Evolutionary conservation across 2,888 invertebrate species (phyloP), one percentile per base, ranked within the genome.

Genomic region (Neoscelio sp.): DNA sequence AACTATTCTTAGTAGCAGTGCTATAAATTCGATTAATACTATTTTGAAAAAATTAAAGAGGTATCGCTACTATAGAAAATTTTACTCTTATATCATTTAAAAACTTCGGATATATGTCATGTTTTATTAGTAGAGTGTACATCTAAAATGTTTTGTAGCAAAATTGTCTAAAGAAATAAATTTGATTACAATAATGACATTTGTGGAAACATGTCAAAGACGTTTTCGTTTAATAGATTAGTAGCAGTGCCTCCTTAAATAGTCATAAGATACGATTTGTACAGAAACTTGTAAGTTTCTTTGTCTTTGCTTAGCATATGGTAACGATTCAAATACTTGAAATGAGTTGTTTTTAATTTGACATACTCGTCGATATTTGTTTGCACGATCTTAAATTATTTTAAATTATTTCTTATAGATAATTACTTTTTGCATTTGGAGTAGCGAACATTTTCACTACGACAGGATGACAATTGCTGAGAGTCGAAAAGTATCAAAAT

Each of bases 321-420:
- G 7, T 46, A 46, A 42, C 26, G 7, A 30, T 4, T 8, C 13
- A 18, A 42, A 68, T 17, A 58, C 58, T 70, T 70, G 70, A 58
- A 68, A 40, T 46, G 58, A 70, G 58, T 70, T 50, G 58, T 70
- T 70, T 70, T 70, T 58, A 70, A 70, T 70, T 70, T 70, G 70
- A 70, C 70, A 70, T 58, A 58, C 50, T 50, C 50, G 70, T 48
- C 50, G 20, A 46, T 42, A 23, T 23, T 56, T 7, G 0, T n/a
- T n/a, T n/a, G 7, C 35, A 33, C 12, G 48, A 48, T 20, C 48
- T 70, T 70, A 58, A 58, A 50, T 50, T 40, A 38, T 8, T 12
- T 67, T 68, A 68, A 68, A 56, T 68, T 46, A 56, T 12, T 18
- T 28, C 15, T 67, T 17, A 67, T 13, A 26, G 10, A 56, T 12